Evolutionary conservation across 1,140 invertebrate genomes (phyloP).

Genomic region (Formica exsecta): DNA sequence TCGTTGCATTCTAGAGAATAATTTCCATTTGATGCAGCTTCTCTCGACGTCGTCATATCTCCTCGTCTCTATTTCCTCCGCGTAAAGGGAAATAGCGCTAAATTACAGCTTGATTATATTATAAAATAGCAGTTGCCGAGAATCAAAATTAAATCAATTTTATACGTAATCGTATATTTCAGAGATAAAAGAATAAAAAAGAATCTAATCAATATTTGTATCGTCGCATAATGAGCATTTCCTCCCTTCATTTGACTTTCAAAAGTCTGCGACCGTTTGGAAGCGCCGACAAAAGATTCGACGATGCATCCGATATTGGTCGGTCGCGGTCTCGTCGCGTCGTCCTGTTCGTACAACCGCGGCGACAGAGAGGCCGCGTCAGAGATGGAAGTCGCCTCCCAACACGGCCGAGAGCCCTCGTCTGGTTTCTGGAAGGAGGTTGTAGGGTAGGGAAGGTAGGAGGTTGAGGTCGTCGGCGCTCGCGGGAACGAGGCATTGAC

Average conservation of each 20-base stretch:
- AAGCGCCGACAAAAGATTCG: not conserved
- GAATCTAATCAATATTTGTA: not conserved
- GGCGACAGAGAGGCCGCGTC: slow-evolving; percentile 12
- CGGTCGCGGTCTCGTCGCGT: slow-evolving; percentile 33
- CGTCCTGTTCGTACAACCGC: slow-evolving; percentile 35
- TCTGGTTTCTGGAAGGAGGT: slow-evolving; percentile 80
- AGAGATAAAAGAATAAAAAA: not conserved
- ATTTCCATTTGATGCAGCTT: slow-evolving; percentile 37
- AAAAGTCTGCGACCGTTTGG: not conserved
- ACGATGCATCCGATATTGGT: slow-evolving; percentile 29
- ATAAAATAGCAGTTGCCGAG: not conserved
- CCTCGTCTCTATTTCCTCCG: slow-evolving; percentile 1
- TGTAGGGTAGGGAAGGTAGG: slow-evolving; percentile 77
- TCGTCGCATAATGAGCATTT: not conserved
- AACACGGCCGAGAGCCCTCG: slow-evolving; percentile 61
- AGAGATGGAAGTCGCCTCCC: slow-evolving; percentile 59
- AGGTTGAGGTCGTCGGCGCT: slow-evolving; percentile 83
- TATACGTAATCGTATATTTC: not conserved
- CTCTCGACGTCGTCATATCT: not conserved
- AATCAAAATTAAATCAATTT: not conserved
- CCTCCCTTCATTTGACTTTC: slow-evolving; percentile 3
- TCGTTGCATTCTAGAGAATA: slow-evolving; percentile 60
- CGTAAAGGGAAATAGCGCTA: not conserved
- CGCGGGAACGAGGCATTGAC: slow-evolving; percentile 83
- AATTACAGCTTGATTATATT: not conserved